Evolutionary conservation across 2,888 invertebrate species (phyloP), one percentile per base, ranked within the genome.

Genomic region (Synanthedon tipuliformis): DNA sequence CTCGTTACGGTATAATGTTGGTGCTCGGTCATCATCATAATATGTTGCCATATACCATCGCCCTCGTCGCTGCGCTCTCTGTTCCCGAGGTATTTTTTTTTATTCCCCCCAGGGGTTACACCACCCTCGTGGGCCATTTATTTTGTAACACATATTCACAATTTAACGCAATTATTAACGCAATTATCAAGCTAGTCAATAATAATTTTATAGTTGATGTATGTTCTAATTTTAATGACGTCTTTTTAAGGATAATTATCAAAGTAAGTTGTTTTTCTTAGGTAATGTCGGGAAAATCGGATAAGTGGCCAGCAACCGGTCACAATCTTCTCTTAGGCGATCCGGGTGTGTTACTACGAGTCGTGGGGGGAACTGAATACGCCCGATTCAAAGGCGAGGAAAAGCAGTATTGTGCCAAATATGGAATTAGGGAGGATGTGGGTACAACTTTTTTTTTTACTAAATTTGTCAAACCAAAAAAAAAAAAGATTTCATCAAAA

Each of bases 21-120:
- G 94, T 96, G 0, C 86, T 98, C 11, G 96, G 97, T 50, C 93
- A 96, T 65, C 97, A 98, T 64, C 92, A 95, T 59, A 89, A 92
- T 60, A 83, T 99, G 15, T 79, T 98, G 58, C 93, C 94, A 0
- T 98, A 97, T 71, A 93, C 95, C 0, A 90, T 99, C 8, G 93
- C 94, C 27, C 86, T 99, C 59, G 97, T 99, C 0, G 93, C 99
- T 0, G 96, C 96, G 0, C 87, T 99, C 2, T 95, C 97, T 0
- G 97, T 99, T 0, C 96, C 95, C 65, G 97, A 99, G 88, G 91
- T 98, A 61, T n/a, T n/a, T n/a, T n/a, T n/a, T n/a, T n/a, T n/a
- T n/a, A n/a, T n/a, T n/a, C n/a, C n/a, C n/a, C n/a, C n/a, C n/a
- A n/a, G n/a, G n/a, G n/a, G n/a, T n/a, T n/a, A n/a, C n/a, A n/a